Evolutionary conservation across 2,113 vertebrate genomes (phyloP).

Genomic region (Tupaia chinensis): DNA sequence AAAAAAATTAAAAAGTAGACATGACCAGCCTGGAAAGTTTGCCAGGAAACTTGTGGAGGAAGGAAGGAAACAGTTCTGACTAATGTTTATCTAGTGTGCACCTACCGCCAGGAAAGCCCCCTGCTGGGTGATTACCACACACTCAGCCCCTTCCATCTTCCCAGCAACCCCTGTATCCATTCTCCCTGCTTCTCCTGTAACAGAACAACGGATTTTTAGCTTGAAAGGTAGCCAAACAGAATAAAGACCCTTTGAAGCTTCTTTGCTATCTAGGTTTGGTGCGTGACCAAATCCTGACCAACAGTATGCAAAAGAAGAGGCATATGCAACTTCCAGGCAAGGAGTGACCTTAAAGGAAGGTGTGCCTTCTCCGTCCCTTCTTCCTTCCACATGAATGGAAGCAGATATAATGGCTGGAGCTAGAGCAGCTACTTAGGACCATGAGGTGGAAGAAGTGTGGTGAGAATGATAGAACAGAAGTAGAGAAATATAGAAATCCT

Average conservation of each 20-base stretch:
- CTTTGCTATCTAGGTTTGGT: neutral
- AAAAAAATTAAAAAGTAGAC: neutral
- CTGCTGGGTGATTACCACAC: neutral
- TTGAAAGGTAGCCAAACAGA: neutral
- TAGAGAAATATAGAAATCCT: neutral
- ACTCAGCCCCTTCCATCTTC: neutral
- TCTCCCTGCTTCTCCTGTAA: neutral
- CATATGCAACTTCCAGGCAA: neutral
- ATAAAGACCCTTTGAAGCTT: neutral
- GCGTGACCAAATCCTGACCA: neutral
- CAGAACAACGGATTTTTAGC: neutral
- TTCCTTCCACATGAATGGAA: neutral
- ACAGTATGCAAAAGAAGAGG: neutral
- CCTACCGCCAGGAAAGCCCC: neutral
- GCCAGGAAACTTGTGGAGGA: neutral
- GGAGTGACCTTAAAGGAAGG: neutral
- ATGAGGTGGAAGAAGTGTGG: neutral
- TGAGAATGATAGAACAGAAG: neutral
- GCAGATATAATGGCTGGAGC: neutral
- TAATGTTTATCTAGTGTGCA: neutral
- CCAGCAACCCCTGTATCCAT: neutral
- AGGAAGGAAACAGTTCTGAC: neutral
- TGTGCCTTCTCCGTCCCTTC: neutral
- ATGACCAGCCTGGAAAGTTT: slow-evolving; percentile 7
- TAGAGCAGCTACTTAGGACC: neutral